These are phyloP conservation scores for Phalanger gymnotis DNA, from an alignment of 2,797 vertebrate species.

Conservation along the genomic window DNA sequence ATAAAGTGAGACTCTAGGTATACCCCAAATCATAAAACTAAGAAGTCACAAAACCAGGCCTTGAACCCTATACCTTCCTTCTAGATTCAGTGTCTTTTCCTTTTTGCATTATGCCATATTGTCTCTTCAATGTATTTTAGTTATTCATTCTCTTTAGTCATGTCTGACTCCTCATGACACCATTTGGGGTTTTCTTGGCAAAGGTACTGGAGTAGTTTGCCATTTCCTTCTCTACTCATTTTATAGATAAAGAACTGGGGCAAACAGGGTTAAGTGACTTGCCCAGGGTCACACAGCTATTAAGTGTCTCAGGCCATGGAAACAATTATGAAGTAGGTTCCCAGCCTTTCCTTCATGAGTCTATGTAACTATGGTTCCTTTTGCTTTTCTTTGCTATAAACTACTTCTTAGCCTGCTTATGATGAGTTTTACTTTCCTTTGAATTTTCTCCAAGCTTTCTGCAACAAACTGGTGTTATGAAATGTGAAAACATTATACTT, in stretches of 20 bases:
- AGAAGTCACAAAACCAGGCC: too few species aligned
- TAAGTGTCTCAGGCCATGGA: neutral
- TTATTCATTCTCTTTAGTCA: neutral
- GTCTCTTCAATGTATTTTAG: neutral
- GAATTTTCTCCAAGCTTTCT: constrained; percentile 38
- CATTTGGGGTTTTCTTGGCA: neutral
- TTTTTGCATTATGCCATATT: neutral
- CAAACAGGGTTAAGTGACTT: neutral
- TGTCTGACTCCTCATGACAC: neutral
- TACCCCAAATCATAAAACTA: too few species aligned
- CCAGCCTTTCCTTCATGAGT: neutral
- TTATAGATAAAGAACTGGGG: neutral
- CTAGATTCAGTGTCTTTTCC: too few species aligned
- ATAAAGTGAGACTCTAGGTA: too few species aligned
- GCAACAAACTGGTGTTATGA: constrained; percentile 20
- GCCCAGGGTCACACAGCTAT: neutral
- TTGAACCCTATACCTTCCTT: too few species aligned
- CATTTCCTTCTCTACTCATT: neutral
- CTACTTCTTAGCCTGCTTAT: constrained; percentile 1
- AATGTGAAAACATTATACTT: constrained; percentile 43
- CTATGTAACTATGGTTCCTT: neutral
- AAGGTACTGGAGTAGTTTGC: neutral
- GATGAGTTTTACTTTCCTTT: constrained; percentile 27
- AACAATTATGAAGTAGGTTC: neutral
- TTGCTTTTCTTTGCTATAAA: neutral